phyloP scores from a whole-genome alignment of 1,140 invertebrate species.

The Drosophila guanche region DNA sequence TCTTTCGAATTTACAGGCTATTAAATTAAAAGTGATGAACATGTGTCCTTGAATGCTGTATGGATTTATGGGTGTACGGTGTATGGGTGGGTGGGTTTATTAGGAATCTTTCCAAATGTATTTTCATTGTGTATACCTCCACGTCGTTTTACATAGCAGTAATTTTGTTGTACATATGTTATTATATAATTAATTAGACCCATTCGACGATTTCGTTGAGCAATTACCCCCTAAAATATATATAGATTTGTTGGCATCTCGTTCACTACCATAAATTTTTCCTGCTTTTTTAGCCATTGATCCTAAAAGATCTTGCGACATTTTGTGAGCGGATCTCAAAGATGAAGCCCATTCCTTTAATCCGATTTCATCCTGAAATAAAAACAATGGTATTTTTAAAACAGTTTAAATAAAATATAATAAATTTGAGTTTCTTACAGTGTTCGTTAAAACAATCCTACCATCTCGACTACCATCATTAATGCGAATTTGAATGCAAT shows the following conservation, averaged over 20 bases:
- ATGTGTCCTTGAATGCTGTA: too few relatives aligned
- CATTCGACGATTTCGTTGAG: slow-evolving; percentile 78
- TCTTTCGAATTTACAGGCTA: too few relatives aligned
- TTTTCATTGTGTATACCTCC: slow-evolving; percentile 18
- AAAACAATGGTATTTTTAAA: slow-evolving; percentile 22
- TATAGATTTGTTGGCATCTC: slow-evolving; percentile 78
- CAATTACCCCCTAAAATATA: slow-evolving; percentile 76
- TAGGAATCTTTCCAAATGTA: slow-evolving; percentile 14
- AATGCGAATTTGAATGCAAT: slow-evolving; percentile 94
- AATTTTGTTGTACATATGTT: slow-evolving; percentile 49
- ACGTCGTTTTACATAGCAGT: slow-evolving; percentile 44
- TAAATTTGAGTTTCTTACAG: slow-evolving; percentile 85
- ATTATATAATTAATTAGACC: slow-evolving; percentile 69
- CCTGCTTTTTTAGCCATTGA: slow-evolving; percentile 98
- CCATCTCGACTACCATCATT: slow-evolving; percentile 89
- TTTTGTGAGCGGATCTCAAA: slow-evolving; percentile 94
- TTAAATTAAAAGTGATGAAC: too few relatives aligned
- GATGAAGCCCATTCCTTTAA: slow-evolving; percentile 97
- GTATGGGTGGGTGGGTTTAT: slow-evolving; percentile 8
- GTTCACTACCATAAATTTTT: slow-evolving; percentile 96
- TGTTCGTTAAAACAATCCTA: slow-evolving; percentile 96
- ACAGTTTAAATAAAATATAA: not conserved
- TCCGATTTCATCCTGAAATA: slow-evolving; percentile 94
- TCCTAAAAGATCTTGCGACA: slow-evolving; percentile 94
- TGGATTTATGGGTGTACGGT: too few relatives aligned